Evolutionary conservation across 2,797 vertebrate genomes (phyloP).

Genomic region (Linurgus olivaceus): DNA sequence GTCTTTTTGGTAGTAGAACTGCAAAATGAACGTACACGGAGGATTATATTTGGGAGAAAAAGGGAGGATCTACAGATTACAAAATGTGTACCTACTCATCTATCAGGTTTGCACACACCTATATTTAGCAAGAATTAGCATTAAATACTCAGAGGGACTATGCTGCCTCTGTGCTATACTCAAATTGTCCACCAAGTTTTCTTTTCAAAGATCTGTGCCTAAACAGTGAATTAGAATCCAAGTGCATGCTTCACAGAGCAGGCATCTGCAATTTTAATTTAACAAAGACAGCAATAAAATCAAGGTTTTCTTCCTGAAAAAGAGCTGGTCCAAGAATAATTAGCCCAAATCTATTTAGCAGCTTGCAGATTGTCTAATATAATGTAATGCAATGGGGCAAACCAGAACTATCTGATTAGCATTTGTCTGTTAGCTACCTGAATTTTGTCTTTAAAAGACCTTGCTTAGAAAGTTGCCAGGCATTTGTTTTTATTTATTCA

Average conservation of each 20-base stretch:
- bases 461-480: background rate
- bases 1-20: background rate
- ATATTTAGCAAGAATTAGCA: background rate
- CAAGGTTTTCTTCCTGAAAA: constrained; percentile 38
- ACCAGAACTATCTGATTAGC: background rate
- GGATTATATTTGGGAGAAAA: background rate
- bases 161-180: background rate
- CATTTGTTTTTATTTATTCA: background rate
- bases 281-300: background rate
- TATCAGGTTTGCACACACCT: background rate
- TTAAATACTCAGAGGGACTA: background rate
- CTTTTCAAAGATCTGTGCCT: background rate
- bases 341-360: constrained; percentile 51
- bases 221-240: background rate
- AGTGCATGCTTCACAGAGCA: background rate
- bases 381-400: background rate
- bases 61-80: background rate
- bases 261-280: constrained; percentile 30
- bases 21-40: background rate
- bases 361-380: background rate
- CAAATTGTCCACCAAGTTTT: background rate
- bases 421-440: background rate
- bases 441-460: background rate
- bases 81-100: background rate
- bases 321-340: background rate